Evolutionary conservation across 2,113 vertebrate genomes (phyloP).

Genomic region (Phasianus colchicus): DNA sequence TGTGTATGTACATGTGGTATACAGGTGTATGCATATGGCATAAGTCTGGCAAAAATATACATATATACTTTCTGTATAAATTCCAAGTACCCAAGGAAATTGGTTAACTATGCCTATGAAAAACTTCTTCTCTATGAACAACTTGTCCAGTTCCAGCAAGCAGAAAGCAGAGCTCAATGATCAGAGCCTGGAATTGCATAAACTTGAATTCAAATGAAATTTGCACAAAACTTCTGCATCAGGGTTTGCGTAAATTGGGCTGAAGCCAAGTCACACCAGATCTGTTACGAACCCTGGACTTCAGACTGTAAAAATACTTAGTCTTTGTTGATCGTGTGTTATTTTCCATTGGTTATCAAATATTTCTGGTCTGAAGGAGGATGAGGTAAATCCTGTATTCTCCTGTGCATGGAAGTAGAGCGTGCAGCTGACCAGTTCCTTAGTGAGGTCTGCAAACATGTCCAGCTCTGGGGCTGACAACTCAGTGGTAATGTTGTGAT

Average conservation of each 20-base stretch:
- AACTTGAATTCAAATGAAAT: neutral
- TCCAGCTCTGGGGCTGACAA: accelerated
- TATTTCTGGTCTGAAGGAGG: neutral
- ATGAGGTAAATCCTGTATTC: neutral
- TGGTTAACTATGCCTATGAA: neutral
- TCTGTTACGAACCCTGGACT: neutral
- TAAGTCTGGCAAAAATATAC: neutral
- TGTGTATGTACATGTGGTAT: accelerated
- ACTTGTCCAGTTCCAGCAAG: neutral
- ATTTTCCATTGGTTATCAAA: neutral
- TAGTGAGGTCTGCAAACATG: neutral
- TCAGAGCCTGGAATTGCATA: neutral
- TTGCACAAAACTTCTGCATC: neutral
- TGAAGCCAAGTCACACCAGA: neutral
- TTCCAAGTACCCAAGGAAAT: neutral
- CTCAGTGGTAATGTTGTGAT: neutral
- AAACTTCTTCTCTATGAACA: neutral
- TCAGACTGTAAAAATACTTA: neutral
- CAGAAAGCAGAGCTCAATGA: neutral
- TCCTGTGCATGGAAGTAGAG: accelerated
- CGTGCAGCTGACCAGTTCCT: neutral
- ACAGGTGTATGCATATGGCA: neutral
- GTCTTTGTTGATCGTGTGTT: neutral
- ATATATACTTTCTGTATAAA: neutral
- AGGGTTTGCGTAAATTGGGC: neutral